Base-by-base conservation (phyloP, 2,797 vertebrate genomes). In the Channallabes apus region DNA sequence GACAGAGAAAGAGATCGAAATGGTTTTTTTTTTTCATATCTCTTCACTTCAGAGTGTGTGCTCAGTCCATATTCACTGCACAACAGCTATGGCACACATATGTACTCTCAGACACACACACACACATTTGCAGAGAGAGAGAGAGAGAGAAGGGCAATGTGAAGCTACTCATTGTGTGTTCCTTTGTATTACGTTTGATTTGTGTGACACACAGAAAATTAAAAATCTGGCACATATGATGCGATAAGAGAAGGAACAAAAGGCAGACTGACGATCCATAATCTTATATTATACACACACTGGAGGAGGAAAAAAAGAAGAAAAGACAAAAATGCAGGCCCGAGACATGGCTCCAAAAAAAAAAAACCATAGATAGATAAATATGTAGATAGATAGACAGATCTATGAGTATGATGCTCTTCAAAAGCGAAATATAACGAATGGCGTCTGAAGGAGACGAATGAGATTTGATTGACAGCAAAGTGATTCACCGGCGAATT, bases 21-120 rank as follows among this genome's bases (percentile, higher is more conserved):
- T 94, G 94, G n/a, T 93, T 93, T 92, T 64, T 46, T 41, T 38
- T 54, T 89, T 87, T 89, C 86, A 90, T 91, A 92, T 90, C 90
- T 83, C 86, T 86, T 72, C 84, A 89, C 83, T 82, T 87, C 88
- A 85, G 88, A 88, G 86, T 86, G 86, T 88, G 85, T 90, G 87
- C 71, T 87, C 81, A 87, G 41, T 77, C 78, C 89, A 67, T 87
- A 86, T 32, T 90, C 88, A 88, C 80, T 85, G 76, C 85, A 87
- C 82, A 84, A 87, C 88, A 91, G 88, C 87, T 75, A 84, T 77
- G 78, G 68, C 76, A 88, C 85, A 89, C 88, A 89, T 86, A 88
- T 75, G 83, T 76, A 72, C 27, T 64, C 62, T 72, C 56, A 86
- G 68, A 64, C 80, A 65, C 75, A 82, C 77, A 85, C 77, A 85